Evolutionary conservation across 2,797 vertebrate species (phyloP), one percentile per base, ranked within the genome.

Genomic region (Trichosurus vulpecula): DNA sequence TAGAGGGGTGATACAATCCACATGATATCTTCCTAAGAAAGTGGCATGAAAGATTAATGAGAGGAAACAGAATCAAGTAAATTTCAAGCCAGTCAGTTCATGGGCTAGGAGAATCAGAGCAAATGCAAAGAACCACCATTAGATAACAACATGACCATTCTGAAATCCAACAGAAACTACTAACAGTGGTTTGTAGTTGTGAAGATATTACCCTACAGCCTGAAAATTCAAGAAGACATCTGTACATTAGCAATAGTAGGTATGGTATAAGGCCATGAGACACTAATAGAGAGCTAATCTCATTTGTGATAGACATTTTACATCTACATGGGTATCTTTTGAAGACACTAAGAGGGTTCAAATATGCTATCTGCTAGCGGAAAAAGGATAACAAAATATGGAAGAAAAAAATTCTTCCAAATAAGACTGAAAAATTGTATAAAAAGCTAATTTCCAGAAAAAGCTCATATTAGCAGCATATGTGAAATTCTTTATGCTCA

Each of bases 191-290:
- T 90, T 91, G 55, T 93, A 90, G 57, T 27, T 95, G 91, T 55
- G 92, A 95, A 96, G 54, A 51, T 19, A 95, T 87, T 58, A 54
- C 87, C 61, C 51, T 54, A 51, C 0, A 54, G 61, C 74, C 35
- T 95, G 8, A 91, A 91, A 92, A 93, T 41, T 81, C 52, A 74
- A 93, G 9, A 94, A 66, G 47, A 95, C 6, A 92, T 57, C 11
- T 92, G 47, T 27, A 95, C 51, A 93, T 95, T 90, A 97, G 94
- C 25, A 95, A 94, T 47, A 93, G 95, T 11, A 92, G n/a, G 6
- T 12, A 93, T 87, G 29, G 96, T 51, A 96, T 25, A 74, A 41
- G 94, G 2, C 29, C 95, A 6, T 31, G 90, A 54, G 52, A 95
- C 94, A 94, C 92, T 92, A 96, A 35, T 53, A 74, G 16, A 90